Percentiles rank a stretch among this genome's conserved stretches.
Evolutionary conservation across 1,140 invertebrate genomes (phyloP).

Genomic region (Euwallacea similis): DNA sequence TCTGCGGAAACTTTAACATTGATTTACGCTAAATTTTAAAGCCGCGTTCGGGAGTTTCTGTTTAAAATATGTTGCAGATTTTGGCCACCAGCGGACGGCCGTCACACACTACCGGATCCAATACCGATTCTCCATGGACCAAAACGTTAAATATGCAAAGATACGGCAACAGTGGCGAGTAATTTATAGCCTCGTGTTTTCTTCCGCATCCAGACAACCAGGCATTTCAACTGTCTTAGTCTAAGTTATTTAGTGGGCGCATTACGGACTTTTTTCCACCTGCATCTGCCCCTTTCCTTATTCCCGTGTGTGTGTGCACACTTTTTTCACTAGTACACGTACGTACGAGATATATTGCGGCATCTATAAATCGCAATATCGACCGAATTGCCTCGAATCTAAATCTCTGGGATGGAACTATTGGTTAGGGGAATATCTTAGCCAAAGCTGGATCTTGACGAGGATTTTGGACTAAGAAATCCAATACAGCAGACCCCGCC

Average conservation of each 20-base stretch:
- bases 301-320: conserved; percentile 12
- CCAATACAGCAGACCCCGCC: too few relatives aligned
- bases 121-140: not conserved
- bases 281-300: conserved; percentile 25
- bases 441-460: too few relatives aligned
- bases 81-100: not conserved
- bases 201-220: conserved; percentile 25
- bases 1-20: conserved; percentile 8
- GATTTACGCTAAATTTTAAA: conserved; percentile 13
- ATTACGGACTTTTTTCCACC: conserved; percentile 28
- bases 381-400: not conserved
- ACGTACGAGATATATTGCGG: conserved; percentile 17
- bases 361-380: conserved; percentile 21
- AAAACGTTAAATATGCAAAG: conserved; percentile 1
- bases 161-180: conserved; percentile 14
- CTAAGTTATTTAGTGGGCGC: conserved; percentile 33
- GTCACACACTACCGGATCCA: not conserved
- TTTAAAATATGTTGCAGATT: conserved; percentile 6
- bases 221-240: conserved; percentile 33
- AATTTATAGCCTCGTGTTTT: conserved; percentile 23
- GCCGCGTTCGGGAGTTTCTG: not conserved
- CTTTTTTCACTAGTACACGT: conserved; percentile 1
- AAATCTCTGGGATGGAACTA: conserved; percentile 7
- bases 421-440: conserved; percentile 9
- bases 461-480: too few relatives aligned